Conservation (phyloP, 2,797 vertebrate species). For the Poeciliopsis turneri region DNA sequence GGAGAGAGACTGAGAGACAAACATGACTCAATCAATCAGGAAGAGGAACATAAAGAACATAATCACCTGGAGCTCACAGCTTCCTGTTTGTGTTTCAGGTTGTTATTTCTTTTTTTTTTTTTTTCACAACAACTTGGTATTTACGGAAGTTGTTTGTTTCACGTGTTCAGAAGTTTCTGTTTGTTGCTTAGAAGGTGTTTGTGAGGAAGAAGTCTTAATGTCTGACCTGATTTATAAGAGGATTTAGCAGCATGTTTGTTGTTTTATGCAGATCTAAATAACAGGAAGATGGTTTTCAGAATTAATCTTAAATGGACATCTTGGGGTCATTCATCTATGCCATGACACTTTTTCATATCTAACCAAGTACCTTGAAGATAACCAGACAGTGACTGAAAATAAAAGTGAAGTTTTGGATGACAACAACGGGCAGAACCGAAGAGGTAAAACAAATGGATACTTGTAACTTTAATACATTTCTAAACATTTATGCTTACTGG, state of each 20-base stretch:
- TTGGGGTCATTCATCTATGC: background rate
- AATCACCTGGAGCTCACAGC: slow-evolving; percentile 25
- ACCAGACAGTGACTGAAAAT: background rate
- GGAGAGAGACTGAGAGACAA: slow-evolving; percentile 36
- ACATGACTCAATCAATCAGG: slow-evolving; percentile 48
- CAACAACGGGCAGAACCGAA: background rate
- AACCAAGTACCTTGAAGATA: background rate
- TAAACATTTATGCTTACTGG: background rate
- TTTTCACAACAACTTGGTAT: slow-evolving; percentile 15
- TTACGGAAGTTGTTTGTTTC: slow-evolving; percentile 12
- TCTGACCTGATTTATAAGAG: background rate
- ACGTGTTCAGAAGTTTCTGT: slow-evolving; percentile 18
- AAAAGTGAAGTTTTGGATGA: background rate
- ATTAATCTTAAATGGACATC: background rate
- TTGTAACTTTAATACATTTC: background rate
- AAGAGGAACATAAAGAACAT: slow-evolving; percentile 27
- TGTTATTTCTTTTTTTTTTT: background rate
- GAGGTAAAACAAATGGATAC: background rate
- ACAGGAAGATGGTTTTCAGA: too few relatives aligned
- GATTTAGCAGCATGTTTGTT: background rate
- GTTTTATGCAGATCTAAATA: background rate
- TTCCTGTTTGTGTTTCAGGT: slow-evolving; percentile 11
- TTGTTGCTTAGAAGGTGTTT: background rate
- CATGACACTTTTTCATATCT: background rate
- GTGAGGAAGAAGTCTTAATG: background rate